Conservation (phyloP, 2,113 vertebrate species). For the Gymnocephalus cernua region DNA sequence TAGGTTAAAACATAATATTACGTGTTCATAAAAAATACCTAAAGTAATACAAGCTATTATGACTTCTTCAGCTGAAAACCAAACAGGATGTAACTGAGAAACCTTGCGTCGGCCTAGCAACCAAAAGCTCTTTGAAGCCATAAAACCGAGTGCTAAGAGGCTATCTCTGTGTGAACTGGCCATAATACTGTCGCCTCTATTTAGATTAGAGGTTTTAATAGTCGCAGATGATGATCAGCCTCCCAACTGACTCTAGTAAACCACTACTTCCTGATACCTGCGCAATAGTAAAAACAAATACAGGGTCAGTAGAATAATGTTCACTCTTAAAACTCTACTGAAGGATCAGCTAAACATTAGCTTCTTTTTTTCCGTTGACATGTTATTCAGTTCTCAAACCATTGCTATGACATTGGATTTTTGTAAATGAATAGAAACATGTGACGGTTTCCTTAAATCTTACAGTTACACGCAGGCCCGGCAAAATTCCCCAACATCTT, state of each 20-base stretch:
- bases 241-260: constrained; percentile 40
- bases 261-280: constrained; percentile 50
- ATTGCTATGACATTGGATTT: background rate
- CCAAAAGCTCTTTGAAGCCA: constrained; percentile 61
- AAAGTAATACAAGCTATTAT: background rate
- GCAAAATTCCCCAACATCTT: background rate
- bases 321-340: background rate
- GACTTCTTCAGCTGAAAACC: constrained; percentile 8
- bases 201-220: constrained; percentile 69
- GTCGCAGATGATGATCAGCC: constrained; percentile 52
- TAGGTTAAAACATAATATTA: background rate
- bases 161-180: constrained; percentile 67
- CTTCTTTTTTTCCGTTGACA: background rate
- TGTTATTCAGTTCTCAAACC: background rate
- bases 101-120: constrained; percentile 59
- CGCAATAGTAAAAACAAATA: constrained; percentile 7
- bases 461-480: background rate
- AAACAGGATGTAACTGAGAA: constrained; percentile 41
- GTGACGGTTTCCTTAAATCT: background rate
- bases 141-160: constrained; percentile 63
- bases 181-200: constrained; percentile 66
- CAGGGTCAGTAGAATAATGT: background rate
- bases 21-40: constrained; percentile 12
- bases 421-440: background rate
- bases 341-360: background rate